These are phyloP conservation scores for Sinocyclocheilus maitianheensis DNA, from an alignment of 2,113 vertebrate genomes.

Conservation along the genomic window DNA sequence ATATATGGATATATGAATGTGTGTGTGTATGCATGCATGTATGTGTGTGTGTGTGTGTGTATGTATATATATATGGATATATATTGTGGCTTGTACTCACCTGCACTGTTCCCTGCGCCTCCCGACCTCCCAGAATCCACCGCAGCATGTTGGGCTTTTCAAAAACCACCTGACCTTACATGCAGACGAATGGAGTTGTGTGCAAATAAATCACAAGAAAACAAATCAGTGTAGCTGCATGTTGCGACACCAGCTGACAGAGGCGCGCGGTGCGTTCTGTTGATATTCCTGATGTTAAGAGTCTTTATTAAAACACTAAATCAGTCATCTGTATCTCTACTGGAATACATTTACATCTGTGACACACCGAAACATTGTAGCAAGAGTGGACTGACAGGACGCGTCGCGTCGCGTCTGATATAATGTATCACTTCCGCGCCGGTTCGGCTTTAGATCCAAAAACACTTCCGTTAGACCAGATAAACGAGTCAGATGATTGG, in stretches of 20 bases:
- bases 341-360: not conserved
- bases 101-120: conserved; percentile 84
- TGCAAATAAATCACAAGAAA: not conserved
- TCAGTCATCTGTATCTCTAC: not conserved
- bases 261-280: not conserved
- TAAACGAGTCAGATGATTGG: not conserved
- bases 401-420: conserved; percentile 8
- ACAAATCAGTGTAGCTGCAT: conserved; percentile 22
- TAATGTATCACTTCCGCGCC: not conserved
- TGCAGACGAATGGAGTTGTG: no score
- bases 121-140: conserved; percentile 90
- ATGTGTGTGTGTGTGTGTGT: no score
- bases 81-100: conserved; percentile 67
- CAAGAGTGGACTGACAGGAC: not conserved
- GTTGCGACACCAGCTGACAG: not conserved
- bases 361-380: not conserved
- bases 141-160: conserved; percentile 79
- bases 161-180: not conserved
- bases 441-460: not conserved
- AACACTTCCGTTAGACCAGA: not conserved
- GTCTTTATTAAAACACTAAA: not conserved
- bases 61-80: no score
- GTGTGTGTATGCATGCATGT: no score
- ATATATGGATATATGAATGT: no score
- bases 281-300: not conserved